Percentiles rank a stretch among this genome's conserved stretches.
Conservation (phyloP, 2,113 vertebrate species). For the Panthera tigris region DNA sequence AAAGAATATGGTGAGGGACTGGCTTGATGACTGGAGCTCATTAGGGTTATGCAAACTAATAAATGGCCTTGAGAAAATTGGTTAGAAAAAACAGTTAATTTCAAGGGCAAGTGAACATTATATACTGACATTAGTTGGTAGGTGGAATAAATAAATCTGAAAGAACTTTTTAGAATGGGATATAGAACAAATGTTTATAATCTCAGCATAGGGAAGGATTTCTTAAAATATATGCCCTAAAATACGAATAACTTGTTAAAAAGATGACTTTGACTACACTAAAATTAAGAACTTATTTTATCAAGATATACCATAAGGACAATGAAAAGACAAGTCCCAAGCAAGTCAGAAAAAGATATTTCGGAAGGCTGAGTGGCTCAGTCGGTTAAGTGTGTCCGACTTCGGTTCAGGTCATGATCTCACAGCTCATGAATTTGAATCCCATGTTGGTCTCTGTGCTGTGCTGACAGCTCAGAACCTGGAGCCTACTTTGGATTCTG, state of each 20-base stretch:
- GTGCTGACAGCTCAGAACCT: too few relatives aligned
- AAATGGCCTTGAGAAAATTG: background rate
- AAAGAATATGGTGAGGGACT: background rate
- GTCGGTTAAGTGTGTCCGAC: too few relatives aligned
- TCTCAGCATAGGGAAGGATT: background rate
- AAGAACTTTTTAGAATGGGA: background rate
- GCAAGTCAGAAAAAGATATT: background rate
- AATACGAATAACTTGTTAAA: background rate
- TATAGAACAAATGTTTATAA: background rate
- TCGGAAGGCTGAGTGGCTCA: background rate
- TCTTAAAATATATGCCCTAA: background rate
- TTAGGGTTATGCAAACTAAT: background rate
- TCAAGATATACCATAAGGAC: background rate
- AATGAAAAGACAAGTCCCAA: background rate
- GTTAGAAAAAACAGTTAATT: background rate
- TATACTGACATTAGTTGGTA: background rate
- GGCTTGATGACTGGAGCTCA: background rate
- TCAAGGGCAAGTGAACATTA: background rate
- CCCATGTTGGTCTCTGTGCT: too few relatives aligned
- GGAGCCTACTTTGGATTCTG: too few relatives aligned
- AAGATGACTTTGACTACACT: background rate
- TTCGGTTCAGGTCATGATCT: too few relatives aligned
- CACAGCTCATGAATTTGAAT: too few relatives aligned
- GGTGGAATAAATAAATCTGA: background rate
- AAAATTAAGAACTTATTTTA: constrained; percentile 26